These are phyloP conservation scores for Chouioia cunea DNA, from an alignment of 2,888 invertebrate genomes.

Conservation along the genomic window DNA sequence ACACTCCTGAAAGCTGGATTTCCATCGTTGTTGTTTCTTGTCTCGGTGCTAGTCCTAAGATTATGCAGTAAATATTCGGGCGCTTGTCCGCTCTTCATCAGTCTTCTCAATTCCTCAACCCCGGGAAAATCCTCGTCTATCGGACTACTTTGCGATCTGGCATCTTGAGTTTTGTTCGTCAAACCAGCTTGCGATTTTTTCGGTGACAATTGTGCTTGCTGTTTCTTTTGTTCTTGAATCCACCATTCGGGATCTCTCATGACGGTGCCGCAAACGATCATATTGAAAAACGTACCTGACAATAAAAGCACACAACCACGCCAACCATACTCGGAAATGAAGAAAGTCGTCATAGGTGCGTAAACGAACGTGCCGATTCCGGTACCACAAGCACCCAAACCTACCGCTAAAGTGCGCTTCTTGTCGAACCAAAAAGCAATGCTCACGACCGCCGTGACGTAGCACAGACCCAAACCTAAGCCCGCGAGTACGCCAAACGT, in stretches of 20 bases:
- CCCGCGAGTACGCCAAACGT: constrained; percentile 90
- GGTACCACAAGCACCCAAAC: constrained; percentile 89
- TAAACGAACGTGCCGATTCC: constrained; percentile 91
- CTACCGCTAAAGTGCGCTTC: constrained; percentile 86
- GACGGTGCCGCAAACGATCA: constrained; percentile 87
- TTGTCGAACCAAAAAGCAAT: constrained; percentile 95
- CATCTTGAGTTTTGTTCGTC: constrained; percentile 59
- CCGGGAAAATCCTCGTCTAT: constrained; percentile 74
- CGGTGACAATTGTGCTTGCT: constrained; percentile 43
- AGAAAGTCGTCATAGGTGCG: constrained; percentile 85
- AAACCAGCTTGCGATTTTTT: background rate
- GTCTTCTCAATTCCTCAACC: constrained; percentile 76
- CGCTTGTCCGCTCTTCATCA: constrained; percentile 79
- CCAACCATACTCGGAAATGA: constrained; percentile 87
- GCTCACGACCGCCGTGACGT: constrained; percentile 91
- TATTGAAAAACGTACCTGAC: constrained; percentile 86
- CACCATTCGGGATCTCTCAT: constrained; percentile 93
- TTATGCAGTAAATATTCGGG: constrained; percentile 77
- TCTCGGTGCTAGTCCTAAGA: constrained; percentile 74
- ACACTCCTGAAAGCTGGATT: constrained; percentile 74
- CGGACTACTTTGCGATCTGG: constrained; percentile 70
- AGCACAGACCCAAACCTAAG: constrained; percentile 85
- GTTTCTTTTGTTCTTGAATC: constrained; percentile 74
- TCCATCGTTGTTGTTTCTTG: constrained; percentile 69
- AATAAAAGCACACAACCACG: constrained; percentile 83